Base-by-base conservation (phyloP, 2,797 vertebrate species). In the Syngnathus rostellatus region DNA sequence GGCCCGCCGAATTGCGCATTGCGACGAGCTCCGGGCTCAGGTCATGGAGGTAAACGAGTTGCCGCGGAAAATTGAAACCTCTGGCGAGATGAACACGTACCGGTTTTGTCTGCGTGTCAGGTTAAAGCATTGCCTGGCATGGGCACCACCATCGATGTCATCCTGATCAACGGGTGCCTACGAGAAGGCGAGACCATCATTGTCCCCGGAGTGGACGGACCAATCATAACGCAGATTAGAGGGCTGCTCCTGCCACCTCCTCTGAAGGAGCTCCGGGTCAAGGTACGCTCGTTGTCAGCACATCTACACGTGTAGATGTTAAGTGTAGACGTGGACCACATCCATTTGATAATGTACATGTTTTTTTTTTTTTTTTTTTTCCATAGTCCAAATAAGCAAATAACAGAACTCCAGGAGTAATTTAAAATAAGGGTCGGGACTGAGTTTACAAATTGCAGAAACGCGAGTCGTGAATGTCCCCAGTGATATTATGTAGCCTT, bases 71-170 rank as follows among this genome's bases (percentile, higher is more conserved):
- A 37, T 9, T 5, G 14, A 63, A 1, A 25, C 62, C 2, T n/a
- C 16, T 19, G 11, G 37, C 1, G 12, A 48, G 31, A 50, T 14
- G 2, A n/a, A 11, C 23, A 37, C 8, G 41, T 64, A 37, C 38
- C 9, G 31, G 1, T 6, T 2, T 61, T 0, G 48, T 8, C 6
- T 8, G 31, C 17, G 66, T 17, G 55, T 10, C 65, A 99, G 97
- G 97, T 99, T 7, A 99, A 99, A 86, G 96, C 97, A 17, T 89
- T 99, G 50, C 96, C 97, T 1, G 97, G 97, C 8, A 97, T 99
- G 96, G 97, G 97, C 43, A 99, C 97, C 1, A 99, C 97, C 1
- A 98, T 99, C 81, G 97, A 99, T 65, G 95, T 99, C 17, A 98
- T 99, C 82, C 81, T 99, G 70, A 98, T 98, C 65, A 99, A 99